Conservation (phyloP, 2,113 vertebrate species). For the Silurus glanis region DNA sequence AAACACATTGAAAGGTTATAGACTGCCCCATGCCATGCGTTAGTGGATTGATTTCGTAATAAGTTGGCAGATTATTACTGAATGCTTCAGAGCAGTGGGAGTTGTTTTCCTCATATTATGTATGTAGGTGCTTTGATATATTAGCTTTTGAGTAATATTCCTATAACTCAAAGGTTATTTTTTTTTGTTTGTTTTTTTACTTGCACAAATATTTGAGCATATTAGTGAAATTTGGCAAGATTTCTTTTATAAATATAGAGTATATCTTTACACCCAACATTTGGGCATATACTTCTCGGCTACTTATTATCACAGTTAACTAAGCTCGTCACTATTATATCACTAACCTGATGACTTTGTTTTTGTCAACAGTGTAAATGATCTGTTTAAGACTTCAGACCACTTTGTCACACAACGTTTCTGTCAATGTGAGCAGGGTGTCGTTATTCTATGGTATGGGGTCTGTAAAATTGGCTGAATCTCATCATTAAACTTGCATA, state of each 20-base stretch:
- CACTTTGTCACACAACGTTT: background rate
- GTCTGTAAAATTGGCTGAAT: background rate
- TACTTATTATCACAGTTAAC: background rate
- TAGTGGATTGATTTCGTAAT: background rate
- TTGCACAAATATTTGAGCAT: background rate
- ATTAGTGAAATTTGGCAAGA: background rate
- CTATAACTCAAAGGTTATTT: no score
- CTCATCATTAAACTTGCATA: background rate
- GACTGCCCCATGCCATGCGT: no score
- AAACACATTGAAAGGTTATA: background rate
- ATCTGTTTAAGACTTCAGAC: background rate
- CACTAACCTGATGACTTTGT: background rate
- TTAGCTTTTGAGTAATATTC: no score
- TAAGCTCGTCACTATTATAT: background rate
- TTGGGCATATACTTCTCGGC: background rate
- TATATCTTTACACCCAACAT: background rate
- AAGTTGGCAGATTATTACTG: background rate
- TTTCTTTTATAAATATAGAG: background rate
- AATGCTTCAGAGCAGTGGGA: no score
- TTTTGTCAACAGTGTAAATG: background rate
- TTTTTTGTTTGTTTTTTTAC: no score
- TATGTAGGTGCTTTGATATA: no score
- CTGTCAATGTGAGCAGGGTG: background rate
- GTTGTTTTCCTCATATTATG: no score
- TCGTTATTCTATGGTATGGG: background rate